These are phyloP conservation scores for Cercopithecus hamlyni DNA, from an alignment of 2,797 vertebrate species.

Conservation along the genomic window DNA sequence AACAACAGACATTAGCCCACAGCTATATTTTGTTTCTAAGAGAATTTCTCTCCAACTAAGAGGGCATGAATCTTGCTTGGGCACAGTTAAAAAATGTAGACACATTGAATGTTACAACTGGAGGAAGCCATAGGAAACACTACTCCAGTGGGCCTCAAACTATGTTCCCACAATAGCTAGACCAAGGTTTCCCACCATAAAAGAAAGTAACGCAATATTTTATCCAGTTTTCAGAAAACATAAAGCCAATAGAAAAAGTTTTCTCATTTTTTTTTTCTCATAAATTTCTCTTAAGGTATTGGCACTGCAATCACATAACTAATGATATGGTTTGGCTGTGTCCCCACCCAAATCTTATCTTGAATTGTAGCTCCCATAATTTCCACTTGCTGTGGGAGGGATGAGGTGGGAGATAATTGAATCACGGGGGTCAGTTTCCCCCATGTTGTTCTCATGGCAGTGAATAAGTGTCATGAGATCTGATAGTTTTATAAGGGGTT, in stretches of 20 bases:
- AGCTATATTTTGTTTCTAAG: constrained; percentile 8
- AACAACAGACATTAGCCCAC: neutral
- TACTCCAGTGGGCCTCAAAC: neutral
- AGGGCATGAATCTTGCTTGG: neutral
- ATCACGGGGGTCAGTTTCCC: neutral
- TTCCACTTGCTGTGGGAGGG: neutral
- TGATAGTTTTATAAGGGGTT: neutral
- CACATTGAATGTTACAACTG: neutral
- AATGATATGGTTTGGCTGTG: neutral
- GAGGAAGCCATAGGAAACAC: neutral
- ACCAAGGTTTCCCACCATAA: neutral
- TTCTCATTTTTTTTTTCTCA: neutral
- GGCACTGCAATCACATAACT: neutral
- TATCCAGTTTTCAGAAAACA: neutral
- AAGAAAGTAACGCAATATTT: neutral
- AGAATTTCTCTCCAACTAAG: neutral
- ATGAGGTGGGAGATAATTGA: neutral
- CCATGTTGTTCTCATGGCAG: neutral
- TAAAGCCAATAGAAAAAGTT: neutral
- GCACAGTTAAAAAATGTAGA: neutral
- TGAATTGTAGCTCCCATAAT: neutral
- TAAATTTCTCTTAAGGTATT: neutral
- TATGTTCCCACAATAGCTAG: neutral
- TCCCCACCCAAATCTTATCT: neutral
- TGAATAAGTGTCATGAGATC: neutral